These are phyloP conservation scores for Oithona nana DNA, from an alignment of 2,888 invertebrate genomes.

Conservation along the genomic window DNA sequence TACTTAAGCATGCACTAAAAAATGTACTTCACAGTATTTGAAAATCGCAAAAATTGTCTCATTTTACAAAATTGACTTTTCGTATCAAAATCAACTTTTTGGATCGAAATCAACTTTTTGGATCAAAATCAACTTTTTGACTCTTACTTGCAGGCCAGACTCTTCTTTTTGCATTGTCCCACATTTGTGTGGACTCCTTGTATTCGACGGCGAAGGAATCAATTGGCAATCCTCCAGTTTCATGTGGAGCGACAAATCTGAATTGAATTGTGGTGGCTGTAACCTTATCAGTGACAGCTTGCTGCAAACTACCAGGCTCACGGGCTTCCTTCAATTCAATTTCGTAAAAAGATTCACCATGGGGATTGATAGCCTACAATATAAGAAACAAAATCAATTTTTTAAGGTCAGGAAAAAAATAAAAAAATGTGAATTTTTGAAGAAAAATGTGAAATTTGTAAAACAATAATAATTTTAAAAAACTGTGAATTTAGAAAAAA, in stretches of 20 bases:
- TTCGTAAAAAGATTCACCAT: conserved; percentile 45
- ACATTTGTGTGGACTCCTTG: conserved; percentile 44
- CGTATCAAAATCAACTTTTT: no score
- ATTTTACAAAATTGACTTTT: no score
- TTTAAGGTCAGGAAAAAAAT: background rate
- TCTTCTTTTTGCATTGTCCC: conserved; percentile 50
- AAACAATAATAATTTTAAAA: no score
- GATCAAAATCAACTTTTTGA: background rate
- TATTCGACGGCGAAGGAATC: conserved; percentile 53
- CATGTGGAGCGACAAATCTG: conserved; percentile 49
- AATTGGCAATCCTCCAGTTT: conserved; percentile 54
- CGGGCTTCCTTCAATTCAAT: conserved; percentile 53
- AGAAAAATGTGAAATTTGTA: no score
- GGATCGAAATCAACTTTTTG: no score
- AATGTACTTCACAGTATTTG: no score
- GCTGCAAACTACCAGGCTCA: conserved; percentile 43
- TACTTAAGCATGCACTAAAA: no score
- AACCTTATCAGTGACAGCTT: conserved; percentile 24
- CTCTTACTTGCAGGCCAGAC: conserved; percentile 36
- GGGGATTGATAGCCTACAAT: conserved; percentile 55
- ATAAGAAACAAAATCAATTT: conserved; percentile 42
- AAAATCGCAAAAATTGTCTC: no score
- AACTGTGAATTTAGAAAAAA: no score
- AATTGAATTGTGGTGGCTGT: conserved; percentile 12
- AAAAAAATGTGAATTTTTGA: no score